These are phyloP conservation scores for Aspidapion aeneum DNA, from an alignment of 2,888 invertebrate genomes.

Conservation along the genomic window DNA sequence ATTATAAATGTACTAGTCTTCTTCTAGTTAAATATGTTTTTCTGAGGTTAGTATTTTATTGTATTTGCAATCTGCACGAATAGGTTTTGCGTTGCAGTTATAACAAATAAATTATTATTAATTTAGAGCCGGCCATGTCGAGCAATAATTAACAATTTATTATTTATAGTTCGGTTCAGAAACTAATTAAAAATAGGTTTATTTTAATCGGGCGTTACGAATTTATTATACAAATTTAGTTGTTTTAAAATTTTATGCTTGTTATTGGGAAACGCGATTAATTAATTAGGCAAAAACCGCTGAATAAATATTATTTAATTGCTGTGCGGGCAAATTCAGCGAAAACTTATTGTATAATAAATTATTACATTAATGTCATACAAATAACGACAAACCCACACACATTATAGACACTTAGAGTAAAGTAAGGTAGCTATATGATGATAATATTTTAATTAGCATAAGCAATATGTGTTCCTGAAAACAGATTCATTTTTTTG, in stretches of 20 bases:
- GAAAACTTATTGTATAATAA: not conserved
- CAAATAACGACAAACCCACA: not conserved
- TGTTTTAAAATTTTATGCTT: not conserved
- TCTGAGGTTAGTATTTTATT: not conserved
- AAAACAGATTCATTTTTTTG: too few relatives aligned
- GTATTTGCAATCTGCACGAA: not conserved
- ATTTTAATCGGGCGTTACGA: conserved; percentile 17
- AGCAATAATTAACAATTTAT: conserved; percentile 21
- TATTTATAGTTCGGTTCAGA: conserved; percentile 20
- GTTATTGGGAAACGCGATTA: conserved; percentile 4
- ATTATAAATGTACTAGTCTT: too few relatives aligned
- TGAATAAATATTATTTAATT: conserved; percentile 3
- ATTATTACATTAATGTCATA: not conserved
- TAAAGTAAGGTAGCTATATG: too few relatives aligned
- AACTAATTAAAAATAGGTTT: conserved; percentile 20
- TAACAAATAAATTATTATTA: conserved; percentile 22
- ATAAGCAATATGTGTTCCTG: too few relatives aligned
- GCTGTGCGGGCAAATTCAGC: not conserved
- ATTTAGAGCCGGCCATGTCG: conserved; percentile 12
- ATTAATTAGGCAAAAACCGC: conserved; percentile 4
- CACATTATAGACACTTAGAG: too few relatives aligned
- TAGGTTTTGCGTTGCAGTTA: conserved; percentile 4
- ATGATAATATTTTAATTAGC: too few relatives aligned
- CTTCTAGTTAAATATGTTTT: too few relatives aligned
- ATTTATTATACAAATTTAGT: conserved; percentile 9